Percentiles rank a stretch among this genome's conserved stretches.
Evolutionary conservation across 2,797 vertebrate genomes (phyloP).

Genomic region (Helarctos malayanus): DNA sequence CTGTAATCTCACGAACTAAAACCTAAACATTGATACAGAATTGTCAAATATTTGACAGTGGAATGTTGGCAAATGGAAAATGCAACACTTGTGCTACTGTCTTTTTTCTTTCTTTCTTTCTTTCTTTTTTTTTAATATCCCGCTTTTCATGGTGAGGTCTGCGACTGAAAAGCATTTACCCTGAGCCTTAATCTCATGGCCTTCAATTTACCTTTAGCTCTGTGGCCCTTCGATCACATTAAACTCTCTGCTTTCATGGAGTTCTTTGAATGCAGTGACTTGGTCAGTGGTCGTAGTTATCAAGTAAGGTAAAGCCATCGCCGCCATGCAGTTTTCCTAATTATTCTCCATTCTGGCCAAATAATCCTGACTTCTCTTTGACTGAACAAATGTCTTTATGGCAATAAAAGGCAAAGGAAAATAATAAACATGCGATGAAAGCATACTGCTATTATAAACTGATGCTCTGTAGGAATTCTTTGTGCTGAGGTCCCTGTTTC

Average conservation of each 20-base stretch:
- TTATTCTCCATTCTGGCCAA: not conserved
- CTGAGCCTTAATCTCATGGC: not conserved
- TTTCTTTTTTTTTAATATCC: not conserved
- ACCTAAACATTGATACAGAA: not conserved
- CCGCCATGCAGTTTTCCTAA: not conserved
- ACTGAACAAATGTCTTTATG: not conserved
- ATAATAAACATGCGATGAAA: not conserved
- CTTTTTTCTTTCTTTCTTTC: not conserved
- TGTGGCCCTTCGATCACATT: not conserved
- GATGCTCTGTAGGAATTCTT: not conserved
- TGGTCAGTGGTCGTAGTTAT: not conserved
- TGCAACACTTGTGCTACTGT: not conserved
- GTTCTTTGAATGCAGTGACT: not conserved
- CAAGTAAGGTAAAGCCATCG: not conserved
- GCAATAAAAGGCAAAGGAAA: conserved; percentile 6
- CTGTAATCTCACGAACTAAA: conserved; percentile 41
- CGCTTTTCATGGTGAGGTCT: not conserved
- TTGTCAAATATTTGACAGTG: conserved; percentile 42
- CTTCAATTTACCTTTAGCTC: conserved; percentile 50
- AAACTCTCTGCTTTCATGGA: not conserved
- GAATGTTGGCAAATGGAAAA: conserved; percentile 11
- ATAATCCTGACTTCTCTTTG: conserved; percentile 34
- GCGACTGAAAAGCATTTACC: not conserved
- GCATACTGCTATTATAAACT: not conserved
- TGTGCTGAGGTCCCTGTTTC: not conserved